Base-by-base conservation (phyloP, 2,888 invertebrate species). In the Bedellia somnulentella region DNA sequence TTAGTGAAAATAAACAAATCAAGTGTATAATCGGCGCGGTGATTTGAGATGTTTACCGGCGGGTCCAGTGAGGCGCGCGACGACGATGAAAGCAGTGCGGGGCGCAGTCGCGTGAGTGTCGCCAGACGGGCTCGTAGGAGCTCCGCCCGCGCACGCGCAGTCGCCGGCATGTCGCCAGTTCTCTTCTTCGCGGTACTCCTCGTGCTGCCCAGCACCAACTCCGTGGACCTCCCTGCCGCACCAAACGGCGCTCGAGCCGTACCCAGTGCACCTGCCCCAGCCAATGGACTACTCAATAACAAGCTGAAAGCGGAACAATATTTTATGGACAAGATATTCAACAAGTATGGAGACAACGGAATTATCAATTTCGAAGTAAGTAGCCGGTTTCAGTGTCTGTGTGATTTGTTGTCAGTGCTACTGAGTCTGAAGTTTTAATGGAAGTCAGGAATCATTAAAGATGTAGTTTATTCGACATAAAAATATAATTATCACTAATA, bases 361-460 rank as follows among this genome's bases (percentile, higher is more conserved):
- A 54, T 76, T 37, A 80, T 81, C 44, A 75, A 77, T 15, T 79
- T 78, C 40, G 80, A 80, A 62, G 79, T 78, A 43, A 56, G 67
- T 50, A 32, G 22, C 36, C 15, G 37, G 35, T 30, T 36, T n/a
- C n/a, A n/a, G n/a, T n/a, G n/a, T n/a, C n/a, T n/a, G n/a, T n/a
- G n/a, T n/a, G n/a, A n/a, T n/a, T n/a, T n/a, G n/a, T n/a, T n/a
- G n/a, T n/a, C n/a, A 21, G 3, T 2, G 9, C 21, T 21, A 3
- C 3, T n/a, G 8, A 21, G 10, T n/a, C 8, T 21, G 21, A 21
- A 8, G 8, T 21, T 10, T 21, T 21, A 2, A 3, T 3, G 9
- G 21, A 21, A 21, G 8, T 21, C 3, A 3, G 21, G 21, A 21
- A 21, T 21, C 10, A 10, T n/a, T 21, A 3, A 21, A 21, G 2